These are phyloP conservation scores for Turritopsis dohrnii DNA, from an alignment of 30 jellyfish, hydroid and myxozoan species.

Conservation along the genomic window DNA sequence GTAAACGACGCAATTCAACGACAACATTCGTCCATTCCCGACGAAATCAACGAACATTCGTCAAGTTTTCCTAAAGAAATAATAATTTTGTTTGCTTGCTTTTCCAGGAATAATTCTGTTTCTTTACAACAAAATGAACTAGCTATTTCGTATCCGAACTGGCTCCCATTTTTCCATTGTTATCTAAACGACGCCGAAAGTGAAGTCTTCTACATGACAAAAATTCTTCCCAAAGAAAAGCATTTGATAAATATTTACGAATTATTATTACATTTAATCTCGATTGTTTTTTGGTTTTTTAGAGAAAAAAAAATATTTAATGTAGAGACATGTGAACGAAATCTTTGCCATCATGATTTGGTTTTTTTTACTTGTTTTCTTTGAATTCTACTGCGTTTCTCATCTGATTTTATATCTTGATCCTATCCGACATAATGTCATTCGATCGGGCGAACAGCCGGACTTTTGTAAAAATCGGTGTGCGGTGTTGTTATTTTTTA, in stretches of 20 bases:
- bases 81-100: not conserved
- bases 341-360: not conserved
- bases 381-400: not conserved
- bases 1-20: no score
- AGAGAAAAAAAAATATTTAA: no score
- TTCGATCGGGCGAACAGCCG: not conserved
- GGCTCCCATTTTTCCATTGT: no score
- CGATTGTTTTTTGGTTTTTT: not conserved
- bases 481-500: not conserved
- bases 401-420: not conserved
- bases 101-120: not conserved
- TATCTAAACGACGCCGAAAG: no score
- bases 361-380: not conserved
- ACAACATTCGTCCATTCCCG: no score
- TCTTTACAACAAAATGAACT: not conserved
- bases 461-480: not conserved
- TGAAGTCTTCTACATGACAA: not conserved
- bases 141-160: no score
- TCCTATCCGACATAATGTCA: not conserved
- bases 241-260: not conserved
- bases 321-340: not conserved
- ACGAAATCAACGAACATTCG: no score
- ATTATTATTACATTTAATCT: not conserved
- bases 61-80: not conserved
- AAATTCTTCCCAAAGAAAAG: not conserved